Base-by-base conservation (phyloP, 2,888 invertebrate genomes). In the Lepidochrysops patricia region DNA sequence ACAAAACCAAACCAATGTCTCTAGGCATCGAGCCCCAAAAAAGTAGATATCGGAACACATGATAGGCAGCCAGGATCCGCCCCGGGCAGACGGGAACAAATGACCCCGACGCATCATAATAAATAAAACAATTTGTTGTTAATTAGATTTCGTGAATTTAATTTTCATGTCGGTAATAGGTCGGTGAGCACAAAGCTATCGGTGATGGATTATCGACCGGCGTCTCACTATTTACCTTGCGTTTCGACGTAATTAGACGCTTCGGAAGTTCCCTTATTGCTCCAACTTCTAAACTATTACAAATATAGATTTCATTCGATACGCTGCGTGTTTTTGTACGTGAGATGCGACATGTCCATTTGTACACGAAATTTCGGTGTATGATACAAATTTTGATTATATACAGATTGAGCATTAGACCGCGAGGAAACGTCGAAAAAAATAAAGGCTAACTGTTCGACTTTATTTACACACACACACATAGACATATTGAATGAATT, bases 111-210 rank as follows among this genome's bases (percentile, higher is more conserved):
- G 87, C 86, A 89, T 88, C 88, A 89, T 88, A 88, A 89, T 89
- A 89, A 88, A 89, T 89, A 88, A 89, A 88, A 89, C 89, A 89
- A 89, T 89, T 89, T 89, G 84, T 86, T 87, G 85, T 86, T 89
- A 89, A 89, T 89, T 89, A 89, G 89, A 89, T 89, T 88, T 89
- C 86, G 88, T 89, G 89, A 88, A 89, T 89, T 89, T 89, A 89
- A 89, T 89, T 89, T 88, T 88, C 88, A 88, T 88, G 88, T 80
- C 82, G 72, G 88, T 89, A 89, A 89, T 89, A 85, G 88, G 89
- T 87, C 86, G 87, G 89, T 84, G 83, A 85, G 80, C 85, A 87
- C 88, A 89, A 89, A 89, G 87, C 85, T 86, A 88, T 88, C 81
- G 73, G 81, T 88, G 88, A 88, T 88, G 87, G 84, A 88, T 88